Percentiles rank a stretch among this genome's conserved stretches.
phyloP scores from a whole-genome alignment of 2,888 invertebrate species.

The Adelphocoris suturalis region DNA sequence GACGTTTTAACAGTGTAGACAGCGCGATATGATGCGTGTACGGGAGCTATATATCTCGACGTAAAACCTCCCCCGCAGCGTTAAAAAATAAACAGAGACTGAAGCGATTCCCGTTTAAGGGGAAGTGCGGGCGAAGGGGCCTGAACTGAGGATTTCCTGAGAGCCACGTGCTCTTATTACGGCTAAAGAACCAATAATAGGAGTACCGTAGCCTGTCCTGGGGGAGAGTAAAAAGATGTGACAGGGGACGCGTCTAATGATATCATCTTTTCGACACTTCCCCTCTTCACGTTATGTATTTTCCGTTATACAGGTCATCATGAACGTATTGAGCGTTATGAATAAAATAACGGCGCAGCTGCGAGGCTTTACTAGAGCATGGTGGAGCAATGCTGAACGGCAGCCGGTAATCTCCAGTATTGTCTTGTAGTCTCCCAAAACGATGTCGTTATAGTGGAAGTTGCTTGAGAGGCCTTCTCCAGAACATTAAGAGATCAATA shows the following conservation, averaged over 20 bases:
- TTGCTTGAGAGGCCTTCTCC: too few relatives aligned
- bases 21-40: slow-evolving; percentile 66
- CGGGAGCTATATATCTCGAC: slow-evolving; percentile 58
- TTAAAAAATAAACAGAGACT: slow-evolving; percentile 47
- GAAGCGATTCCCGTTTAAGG: not conserved
- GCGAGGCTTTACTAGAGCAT: too few relatives aligned
- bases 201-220: not conserved
- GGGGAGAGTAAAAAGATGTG: not conserved
- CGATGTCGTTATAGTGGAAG: too few relatives aligned
- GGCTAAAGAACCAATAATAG: slow-evolving; percentile 51
- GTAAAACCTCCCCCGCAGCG: slow-evolving; percentile 31
- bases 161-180: slow-evolving; percentile 63
- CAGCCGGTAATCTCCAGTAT: too few relatives aligned
- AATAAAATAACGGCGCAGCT: not conserved
- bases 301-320: not conserved
- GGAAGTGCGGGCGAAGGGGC: slow-evolving; percentile 35
- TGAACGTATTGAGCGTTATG: not conserved
- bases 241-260: slow-evolving; percentile 12
- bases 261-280: slow-evolving; percentile 43
- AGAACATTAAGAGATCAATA: too few relatives aligned
- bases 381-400: too few relatives aligned
- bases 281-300: not conserved
- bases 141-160: slow-evolving; percentile 62
- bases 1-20: slow-evolving; percentile 29
- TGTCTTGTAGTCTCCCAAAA: too few relatives aligned